phyloP scores from a whole-genome alignment of 2,888 invertebrate genomes.

The Caenorhabditis japonica region DNA sequence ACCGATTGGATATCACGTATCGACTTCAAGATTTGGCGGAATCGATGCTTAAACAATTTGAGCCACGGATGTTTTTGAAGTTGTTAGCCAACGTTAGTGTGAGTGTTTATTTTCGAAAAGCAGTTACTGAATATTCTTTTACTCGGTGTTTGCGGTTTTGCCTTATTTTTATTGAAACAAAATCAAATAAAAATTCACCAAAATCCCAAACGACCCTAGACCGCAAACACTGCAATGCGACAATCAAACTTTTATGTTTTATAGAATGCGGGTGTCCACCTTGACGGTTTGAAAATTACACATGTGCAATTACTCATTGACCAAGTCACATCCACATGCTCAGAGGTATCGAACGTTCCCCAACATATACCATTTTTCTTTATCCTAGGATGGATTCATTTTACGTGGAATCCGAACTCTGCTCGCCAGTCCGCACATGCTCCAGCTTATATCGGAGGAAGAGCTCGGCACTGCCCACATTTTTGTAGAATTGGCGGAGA shows the following conservation, averaged over 20 bases:
- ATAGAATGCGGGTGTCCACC: conserved; percentile 7
- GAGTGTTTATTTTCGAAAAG: not conserved
- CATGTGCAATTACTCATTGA: conserved; percentile 11
- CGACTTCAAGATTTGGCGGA: conserved; percentile 32
- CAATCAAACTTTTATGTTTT: not conserved
- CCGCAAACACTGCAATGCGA: too few relatives aligned
- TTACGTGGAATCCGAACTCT: conserved; percentile 21
- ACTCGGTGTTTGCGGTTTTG: too few relatives aligned
- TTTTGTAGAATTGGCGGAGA: conserved; percentile 18
- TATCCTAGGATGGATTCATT: conserved; percentile 10
- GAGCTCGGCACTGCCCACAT: conserved; percentile 29
- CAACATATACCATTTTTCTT: not conserved
- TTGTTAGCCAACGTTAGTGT: conserved; percentile 25
- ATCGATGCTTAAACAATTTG: conserved; percentile 3
- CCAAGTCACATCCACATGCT: not conserved
- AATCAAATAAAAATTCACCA: too few relatives aligned
- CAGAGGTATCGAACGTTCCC: not conserved
- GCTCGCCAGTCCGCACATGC: conserved; percentile 15
- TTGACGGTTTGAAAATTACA: conserved; percentile 6
- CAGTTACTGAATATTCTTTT: not conserved
- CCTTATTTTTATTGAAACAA: too few relatives aligned
- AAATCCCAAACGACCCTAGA: too few relatives aligned
- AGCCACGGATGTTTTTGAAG: conserved; percentile 17
- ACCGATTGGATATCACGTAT: conserved; percentile 14
- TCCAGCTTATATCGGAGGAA: conserved; percentile 23